phyloP scores from a whole-genome alignment of 1,140 invertebrate genomes.

The Octopus bimaculoides region DNA sequence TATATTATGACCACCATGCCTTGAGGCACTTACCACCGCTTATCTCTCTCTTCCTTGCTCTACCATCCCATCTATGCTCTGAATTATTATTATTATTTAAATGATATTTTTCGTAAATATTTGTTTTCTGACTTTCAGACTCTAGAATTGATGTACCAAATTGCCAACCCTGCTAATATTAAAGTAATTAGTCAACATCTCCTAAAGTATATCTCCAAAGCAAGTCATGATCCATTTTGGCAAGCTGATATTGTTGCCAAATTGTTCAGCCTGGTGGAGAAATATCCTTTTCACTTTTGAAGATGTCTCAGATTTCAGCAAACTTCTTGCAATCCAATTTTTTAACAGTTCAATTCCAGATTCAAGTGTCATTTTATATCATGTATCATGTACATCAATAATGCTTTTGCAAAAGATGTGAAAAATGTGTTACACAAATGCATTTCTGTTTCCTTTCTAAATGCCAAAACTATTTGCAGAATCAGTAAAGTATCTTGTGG shows the following conservation, averaged over 20 bases:
- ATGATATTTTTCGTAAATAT: neutral
- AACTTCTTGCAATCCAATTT: neutral
- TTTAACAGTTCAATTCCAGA: neutral
- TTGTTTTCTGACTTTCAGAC: constrained; percentile 30
- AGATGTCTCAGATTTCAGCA: neutral
- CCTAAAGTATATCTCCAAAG: constrained; percentile 32
- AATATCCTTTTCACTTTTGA: neutral
- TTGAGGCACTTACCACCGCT: too few relatives aligned
- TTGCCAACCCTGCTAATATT: constrained; percentile 43
- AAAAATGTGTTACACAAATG: neutral
- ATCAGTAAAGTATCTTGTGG: too few relatives aligned
- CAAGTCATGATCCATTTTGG: constrained; percentile 12
- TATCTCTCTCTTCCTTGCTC: too few relatives aligned
- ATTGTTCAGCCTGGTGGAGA: constrained; percentile 7
- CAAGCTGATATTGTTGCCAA: constrained; percentile 9
- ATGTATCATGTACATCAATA: neutral
- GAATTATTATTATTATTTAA: too few relatives aligned
- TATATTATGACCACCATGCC: too few relatives aligned
- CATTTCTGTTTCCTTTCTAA: neutral
- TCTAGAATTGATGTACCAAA: constrained; percentile 41
- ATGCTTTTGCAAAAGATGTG: neutral
- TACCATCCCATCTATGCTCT: too few relatives aligned
- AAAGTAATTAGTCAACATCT: constrained; percentile 42
- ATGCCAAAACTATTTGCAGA: neutral
- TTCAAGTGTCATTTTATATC: neutral